Base-by-base conservation (phyloP, 2,113 vertebrate genomes). In the Mandrillus leucophaeus region DNA sequence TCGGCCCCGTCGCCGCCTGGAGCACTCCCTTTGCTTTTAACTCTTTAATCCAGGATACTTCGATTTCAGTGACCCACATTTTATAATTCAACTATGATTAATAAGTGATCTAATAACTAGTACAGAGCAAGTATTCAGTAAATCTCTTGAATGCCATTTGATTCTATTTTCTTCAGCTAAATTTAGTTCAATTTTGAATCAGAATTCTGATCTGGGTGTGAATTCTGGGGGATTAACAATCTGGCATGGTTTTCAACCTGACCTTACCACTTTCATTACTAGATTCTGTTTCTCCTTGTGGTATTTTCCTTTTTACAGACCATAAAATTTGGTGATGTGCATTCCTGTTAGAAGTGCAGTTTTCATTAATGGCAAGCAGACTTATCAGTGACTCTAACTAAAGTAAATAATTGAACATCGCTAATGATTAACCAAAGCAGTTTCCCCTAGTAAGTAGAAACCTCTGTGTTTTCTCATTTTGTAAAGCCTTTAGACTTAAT, bases 381-480 rank as follows among this genome's bases (percentile, higher is more conserved):
- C 86, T 97, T 94, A 94, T 66, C 95, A 75, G 93, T 78, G 90
- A 55, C 38, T 57, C 50, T 91, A 95, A 93, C 96, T 86, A 92
- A 93, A 92, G 95, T 95, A 96, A 95, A 98, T 95, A 95, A 98
- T 83, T 96, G 95, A 90, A 43, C 70, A 95, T 78, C 38, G 95
- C 32, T 94, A 97, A 97, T 96, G 50, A 97, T 97, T 97, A 97
- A 85, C 96, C 59, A 95, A 84, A 92, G 68, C 32, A 43, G 95
- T 92, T 92, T 91, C 61, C 70, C 43, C 38, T 59, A 48, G 27
- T 92, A 73, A 85, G 66, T 66, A 95, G 80, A 96, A 93, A 93
- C 43, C 52, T 82, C 9, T 35, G 55, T 78, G 13, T 75, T 86
- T 95, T 97, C 88, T 90, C 66, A 72, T 55, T 95, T 96, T 94